A percentile compares a stretch with the other conserved stretches of the same genome.
Conservation (phyloP, 2,113 vertebrate genomes). For the Nyctereutes procyonoides region DNA sequence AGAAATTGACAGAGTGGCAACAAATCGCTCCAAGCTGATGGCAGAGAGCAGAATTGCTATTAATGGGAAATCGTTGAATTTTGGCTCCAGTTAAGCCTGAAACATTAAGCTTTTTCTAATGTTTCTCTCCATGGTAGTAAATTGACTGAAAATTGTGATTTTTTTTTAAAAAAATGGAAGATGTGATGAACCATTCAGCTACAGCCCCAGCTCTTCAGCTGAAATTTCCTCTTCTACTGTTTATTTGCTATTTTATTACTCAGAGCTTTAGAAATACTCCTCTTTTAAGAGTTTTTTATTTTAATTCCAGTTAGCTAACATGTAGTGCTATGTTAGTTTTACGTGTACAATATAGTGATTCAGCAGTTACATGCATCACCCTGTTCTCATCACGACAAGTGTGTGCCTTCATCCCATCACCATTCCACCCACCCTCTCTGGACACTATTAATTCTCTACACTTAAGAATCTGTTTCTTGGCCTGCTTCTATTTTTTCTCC, state of each 20-base stretch:
- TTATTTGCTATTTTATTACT: constrained; percentile 55
- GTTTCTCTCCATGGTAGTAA: constrained; percentile 61
- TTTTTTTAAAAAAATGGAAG: constrained; percentile 52
- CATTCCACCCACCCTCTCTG: not conserved
- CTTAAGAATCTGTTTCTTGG: not conserved
- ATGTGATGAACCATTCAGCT: constrained; percentile 53
- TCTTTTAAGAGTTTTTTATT: not conserved
- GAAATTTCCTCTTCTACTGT: constrained; percentile 23
- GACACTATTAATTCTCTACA: not conserved
- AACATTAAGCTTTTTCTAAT: constrained; percentile 57
- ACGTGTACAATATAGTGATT: not conserved
- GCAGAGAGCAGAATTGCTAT: constrained; percentile 59
- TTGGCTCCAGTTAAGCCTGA: constrained; percentile 56
- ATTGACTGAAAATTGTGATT: constrained; percentile 62
- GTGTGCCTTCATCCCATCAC: not conserved
- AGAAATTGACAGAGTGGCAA: not conserved
- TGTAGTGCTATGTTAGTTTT: not conserved
- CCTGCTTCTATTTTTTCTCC: not conserved
- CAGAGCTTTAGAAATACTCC: not conserved
- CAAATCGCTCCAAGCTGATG: not conserved
- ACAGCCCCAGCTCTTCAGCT: not conserved
- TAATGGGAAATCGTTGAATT: constrained; percentile 63
- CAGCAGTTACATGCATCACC: not conserved
- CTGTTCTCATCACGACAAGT: not conserved
- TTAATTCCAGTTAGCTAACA: not conserved